Base-by-base conservation (phyloP, 2,797 vertebrate genomes). In the Poeciliopsis infans region DNA sequence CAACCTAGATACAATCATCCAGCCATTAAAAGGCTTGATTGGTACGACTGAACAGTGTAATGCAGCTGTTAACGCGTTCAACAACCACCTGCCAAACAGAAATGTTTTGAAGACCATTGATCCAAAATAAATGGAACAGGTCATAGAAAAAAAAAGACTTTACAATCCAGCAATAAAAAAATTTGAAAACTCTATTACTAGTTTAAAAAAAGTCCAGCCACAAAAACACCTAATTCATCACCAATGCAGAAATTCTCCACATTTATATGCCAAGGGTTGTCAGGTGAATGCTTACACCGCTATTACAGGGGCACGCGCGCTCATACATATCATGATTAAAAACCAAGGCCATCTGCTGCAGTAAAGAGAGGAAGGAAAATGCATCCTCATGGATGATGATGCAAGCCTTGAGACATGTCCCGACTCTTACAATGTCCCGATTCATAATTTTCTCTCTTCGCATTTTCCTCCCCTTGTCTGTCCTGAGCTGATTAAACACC, bases 291-390 rank as follows among this genome's bases (percentile, higher is more conserved):
- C 73, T 69, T n/a, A 23, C 77, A 81, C 75, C 72, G 53, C 49
- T 78, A 49, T 75, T 61, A 69, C 59, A 77, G 72, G 75, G 53
- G 36, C 59, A 18, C 70, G 47, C 69, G 66, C 77, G 25, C 77
- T 75, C 77, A 76, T 41, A 80, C 76, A 86, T 69, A 77, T 55
- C 23, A 23, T 94, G 92, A 94, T 94, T 94, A 94, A 92, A 93
- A 89, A 93, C 87, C 79, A 83, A 88, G 88, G 84, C 94, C 94
- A 94, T 94, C 91, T 94, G 94, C 83, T 23, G 75, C 83, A 79
- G 85, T 83, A 86, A 89, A 87, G 84, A 82, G 84, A 85, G 86
- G 11, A 72, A 84, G 76, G 86, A 84, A 89, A 89, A 92, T 89
- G 88, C 79, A 83, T 79, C 86, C 82, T 92, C 81, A 85, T 88